Base-by-base conservation (phyloP, 2,797 vertebrate species). In the Falco naumanni region DNA sequence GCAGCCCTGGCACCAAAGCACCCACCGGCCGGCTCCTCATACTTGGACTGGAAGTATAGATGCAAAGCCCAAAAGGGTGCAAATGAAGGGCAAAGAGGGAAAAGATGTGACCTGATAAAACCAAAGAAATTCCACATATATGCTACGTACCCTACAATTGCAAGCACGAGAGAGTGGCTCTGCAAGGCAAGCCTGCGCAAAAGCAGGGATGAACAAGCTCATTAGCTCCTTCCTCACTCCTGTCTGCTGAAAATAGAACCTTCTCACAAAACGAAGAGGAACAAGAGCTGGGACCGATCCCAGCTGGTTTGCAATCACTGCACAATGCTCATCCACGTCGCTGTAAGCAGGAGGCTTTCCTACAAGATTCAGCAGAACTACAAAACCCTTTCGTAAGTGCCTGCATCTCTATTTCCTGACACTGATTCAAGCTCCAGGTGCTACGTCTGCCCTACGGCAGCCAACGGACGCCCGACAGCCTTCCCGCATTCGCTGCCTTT, bases 251-350 rank as follows among this genome's bases (percentile, higher is more conserved):
- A 82, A 95, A 87, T 0, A 45, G 45, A 48, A 76, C 25, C 31
- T 59, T 54, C 63, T 41, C 56, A 71, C 15, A 39, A 9, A 54
- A 24, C 21, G 75, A 66, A 50, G 31, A 41, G 50, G 29, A 66
- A 29, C 8, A 65, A 33, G n/a, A 83, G 45, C 14, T 5, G 8
- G 66, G 53, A 41, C 37, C 45, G 82, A 33, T 13, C 48, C 31
- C 1, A 3, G 13, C 9, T 59, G 43, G 12, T 54, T 45, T 76
- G 80, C 65, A 39, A 17, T 34, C 41, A 43, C 34, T 54, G 53
- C 57, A 48, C 1, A 0, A 0, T 69, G 47, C 20, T 82, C 15
- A 3, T 25, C 34, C 48, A 26, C 1, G 0, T 9, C 8, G 1
- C n/a, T 48, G 31, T 3, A 77, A n/a, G 16, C 24, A 59, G 24